Base-by-base conservation (phyloP, 2,797 vertebrate genomes). In the Lerista edwardsae region DNA sequence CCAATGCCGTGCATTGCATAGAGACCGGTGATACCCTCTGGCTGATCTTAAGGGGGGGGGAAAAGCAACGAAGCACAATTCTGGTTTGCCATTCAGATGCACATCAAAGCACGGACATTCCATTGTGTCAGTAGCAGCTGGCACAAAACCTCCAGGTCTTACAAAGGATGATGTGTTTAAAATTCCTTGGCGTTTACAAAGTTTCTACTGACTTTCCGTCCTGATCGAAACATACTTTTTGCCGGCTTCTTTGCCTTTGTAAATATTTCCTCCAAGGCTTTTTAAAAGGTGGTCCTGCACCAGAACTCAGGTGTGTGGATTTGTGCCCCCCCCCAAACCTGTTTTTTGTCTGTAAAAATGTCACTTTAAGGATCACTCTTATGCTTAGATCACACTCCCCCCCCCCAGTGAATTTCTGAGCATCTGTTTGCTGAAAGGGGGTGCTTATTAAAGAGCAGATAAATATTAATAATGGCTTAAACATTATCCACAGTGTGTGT, bases 251-350 rank as follows among this genome's bases (percentile, higher is more conserved):
- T 75, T 88, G 75, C 59, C 31, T 86, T 61, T 59, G 39, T 80
- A 71, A 82, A 68, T 85, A 57, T 73, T 88, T 89, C 68, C 75
- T 75, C 31, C n/a, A 36, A 51, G 84, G 6, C 25, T 19, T 47
- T 5, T 36, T n/a, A n/a, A 55, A n/a, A 1, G 62, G 47, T 31
- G 34, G 39, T 76, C 39, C 57, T 57, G 67, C 78, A 41, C 84
- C 41, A 25, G 39, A 83, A 4, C 21, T 69, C 79, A 68, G 72
- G 75, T 68, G 5, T 61, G 81, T 86, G 3, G 1, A 6, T 25
- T 36, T 68, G 3, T 27, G 51, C 47, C 29, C 36, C 19, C 51
- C 51, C 2, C 19, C 14, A 14, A 14, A 17, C 14, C 1, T 6
- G 12, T 17, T 21, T 67, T 64, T 5, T 79, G 29, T 19, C 21